A percentile compares a stretch with the other conserved stretches of the same genome.
Evolutionary conservation across 1,140 invertebrate genomes (phyloP).

Genomic region (Ceratitis capitata): DNA sequence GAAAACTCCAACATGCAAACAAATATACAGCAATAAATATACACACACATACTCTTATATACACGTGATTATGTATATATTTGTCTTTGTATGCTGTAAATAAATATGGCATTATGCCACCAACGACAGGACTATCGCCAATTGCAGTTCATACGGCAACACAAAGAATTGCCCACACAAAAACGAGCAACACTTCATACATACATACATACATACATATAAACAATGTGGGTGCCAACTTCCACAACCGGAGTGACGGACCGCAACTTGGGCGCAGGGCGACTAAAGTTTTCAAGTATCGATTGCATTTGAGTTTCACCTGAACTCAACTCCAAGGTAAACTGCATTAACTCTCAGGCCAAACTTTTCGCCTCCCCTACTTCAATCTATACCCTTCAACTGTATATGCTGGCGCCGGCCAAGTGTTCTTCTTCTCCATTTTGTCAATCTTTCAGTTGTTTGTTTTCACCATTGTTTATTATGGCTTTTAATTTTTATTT

Average conservation of each 20-base stretch:
- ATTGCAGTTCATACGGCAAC: background rate
- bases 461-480: no score
- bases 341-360: background rate
- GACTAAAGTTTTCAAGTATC: slow-evolving; percentile 17
- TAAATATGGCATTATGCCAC: slow-evolving; percentile 25
- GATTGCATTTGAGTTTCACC: background rate
- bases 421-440: no score
- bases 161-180: background rate
- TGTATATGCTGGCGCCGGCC: no score
- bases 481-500: no score
- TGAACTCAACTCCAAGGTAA: background rate
- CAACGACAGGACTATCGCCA: slow-evolving; percentile 10
- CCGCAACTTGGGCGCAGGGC: background rate
- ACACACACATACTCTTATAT: background rate
- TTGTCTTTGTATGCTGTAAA: background rate
- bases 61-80: background rate
- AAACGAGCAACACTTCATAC: background rate
- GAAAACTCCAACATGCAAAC: background rate
- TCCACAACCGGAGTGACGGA: background rate
- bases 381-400: no score
- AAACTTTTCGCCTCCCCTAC: background rate
- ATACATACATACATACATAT: background rate
- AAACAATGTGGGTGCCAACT: background rate
- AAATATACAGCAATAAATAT: no score
- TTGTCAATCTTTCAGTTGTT: no score